phyloP scores from a whole-genome alignment of 2,113 vertebrate species.

The Hyaena hyaena region DNA sequence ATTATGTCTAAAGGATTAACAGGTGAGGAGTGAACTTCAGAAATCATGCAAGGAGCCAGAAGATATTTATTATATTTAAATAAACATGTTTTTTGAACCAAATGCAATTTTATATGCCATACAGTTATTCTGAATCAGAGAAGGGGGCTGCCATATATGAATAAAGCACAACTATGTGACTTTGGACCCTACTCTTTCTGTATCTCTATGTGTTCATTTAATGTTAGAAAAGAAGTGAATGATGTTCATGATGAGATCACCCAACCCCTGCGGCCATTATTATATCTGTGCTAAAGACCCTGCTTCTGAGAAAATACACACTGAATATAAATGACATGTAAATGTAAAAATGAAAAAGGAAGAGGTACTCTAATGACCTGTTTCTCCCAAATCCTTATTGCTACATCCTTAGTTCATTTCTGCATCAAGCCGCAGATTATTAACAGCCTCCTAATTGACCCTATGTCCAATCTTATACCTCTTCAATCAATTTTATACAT shows the following conservation, averaged over 20 bases:
- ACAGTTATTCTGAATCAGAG: neutral
- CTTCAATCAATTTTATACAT: neutral
- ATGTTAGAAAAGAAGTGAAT: constrained; percentile 15
- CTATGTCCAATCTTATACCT: neutral
- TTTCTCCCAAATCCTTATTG: neutral
- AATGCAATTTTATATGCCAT: constrained; percentile 23
- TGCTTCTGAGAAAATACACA: neutral
- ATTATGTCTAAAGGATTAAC: constrained; percentile 25
- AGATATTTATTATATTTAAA: constrained; percentile 45
- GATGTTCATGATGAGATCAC: neutral
- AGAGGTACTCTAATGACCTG: neutral
- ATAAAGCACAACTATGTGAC: neutral
- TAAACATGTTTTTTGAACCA: constrained; percentile 49
- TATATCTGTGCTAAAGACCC: neutral
- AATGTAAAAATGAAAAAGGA: constrained; percentile 32
- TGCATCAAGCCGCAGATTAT: neutral
- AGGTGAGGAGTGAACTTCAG: constrained; percentile 45
- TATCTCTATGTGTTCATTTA: neutral
- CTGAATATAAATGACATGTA: constrained; percentile 12
- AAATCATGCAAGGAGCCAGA: neutral
- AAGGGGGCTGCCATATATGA: neutral
- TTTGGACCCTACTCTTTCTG: neutral
- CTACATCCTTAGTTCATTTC: neutral
- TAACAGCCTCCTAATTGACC: neutral
- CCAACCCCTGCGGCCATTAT: neutral